Conservation (phyloP, 2,113 vertebrate species). For the Lutjanus erythropterus region DNA sequence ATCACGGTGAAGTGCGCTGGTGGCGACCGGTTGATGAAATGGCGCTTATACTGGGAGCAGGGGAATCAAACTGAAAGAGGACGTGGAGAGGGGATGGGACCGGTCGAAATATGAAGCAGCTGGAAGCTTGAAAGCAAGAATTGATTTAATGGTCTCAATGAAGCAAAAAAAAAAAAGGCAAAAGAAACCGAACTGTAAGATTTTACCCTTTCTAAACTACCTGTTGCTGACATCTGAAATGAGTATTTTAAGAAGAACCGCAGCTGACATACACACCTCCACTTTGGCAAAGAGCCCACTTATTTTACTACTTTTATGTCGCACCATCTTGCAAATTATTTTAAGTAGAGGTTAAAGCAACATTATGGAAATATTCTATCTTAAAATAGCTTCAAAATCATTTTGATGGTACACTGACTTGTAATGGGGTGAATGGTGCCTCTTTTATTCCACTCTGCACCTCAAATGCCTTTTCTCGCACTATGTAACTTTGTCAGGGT, state of each 20-base stretch:
- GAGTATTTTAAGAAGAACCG: background rate
- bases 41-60: background rate
- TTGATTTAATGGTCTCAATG: background rate
- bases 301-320: background rate
- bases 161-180: background rate
- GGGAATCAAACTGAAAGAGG: background rate
- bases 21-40: conserved; percentile 29
- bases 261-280: background rate
- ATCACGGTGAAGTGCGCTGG: conserved; percentile 13
- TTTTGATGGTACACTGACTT: too few relatives aligned
- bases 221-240: background rate
- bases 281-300: background rate
- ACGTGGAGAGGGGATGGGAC: background rate
- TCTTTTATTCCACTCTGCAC: too few relatives aligned
- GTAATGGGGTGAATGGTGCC: too few relatives aligned
- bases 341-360: background rate
- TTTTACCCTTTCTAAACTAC: background rate
- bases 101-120: conserved; percentile 2
- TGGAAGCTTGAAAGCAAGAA: background rate
- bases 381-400: too few relatives aligned
- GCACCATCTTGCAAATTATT: background rate
- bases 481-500: too few relatives aligned
- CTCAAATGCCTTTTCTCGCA: too few relatives aligned
- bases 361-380: too few relatives aligned
- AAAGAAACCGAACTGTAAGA: background rate